Conservation (phyloP, 2,113 vertebrate genomes). For the Regulus satrapa region DNA sequence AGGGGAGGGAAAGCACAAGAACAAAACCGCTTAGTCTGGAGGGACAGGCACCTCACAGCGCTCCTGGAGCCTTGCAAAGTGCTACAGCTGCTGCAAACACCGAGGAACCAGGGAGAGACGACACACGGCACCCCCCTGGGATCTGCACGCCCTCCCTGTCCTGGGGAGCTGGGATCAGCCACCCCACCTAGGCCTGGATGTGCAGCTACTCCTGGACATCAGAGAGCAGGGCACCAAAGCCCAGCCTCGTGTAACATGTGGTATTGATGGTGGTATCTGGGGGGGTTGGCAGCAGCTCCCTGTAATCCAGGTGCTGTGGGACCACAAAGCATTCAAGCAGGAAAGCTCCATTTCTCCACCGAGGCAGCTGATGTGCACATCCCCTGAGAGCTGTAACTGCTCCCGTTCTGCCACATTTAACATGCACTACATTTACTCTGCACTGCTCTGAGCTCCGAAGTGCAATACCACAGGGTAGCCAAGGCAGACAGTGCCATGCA, state of each 20-base stretch:
- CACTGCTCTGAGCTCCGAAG: not conserved
- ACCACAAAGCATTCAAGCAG: not conserved
- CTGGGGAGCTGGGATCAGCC: not conserved
- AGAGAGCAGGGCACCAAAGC: not conserved
- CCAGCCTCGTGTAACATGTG: fast-evolving
- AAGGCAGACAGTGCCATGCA: not conserved
- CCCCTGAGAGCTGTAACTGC: not conserved
- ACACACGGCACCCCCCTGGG: not conserved
- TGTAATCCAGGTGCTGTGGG: not conserved
- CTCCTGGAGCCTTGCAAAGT: not conserved
- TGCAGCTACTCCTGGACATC: not conserved
- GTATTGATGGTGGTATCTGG: not conserved
- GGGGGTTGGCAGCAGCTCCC: not conserved
- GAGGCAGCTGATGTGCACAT: not conserved
- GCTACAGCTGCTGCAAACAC: not conserved
- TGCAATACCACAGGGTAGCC: not conserved
- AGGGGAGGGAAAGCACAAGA: not conserved
- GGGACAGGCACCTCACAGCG: not conserved
- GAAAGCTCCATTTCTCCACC: not conserved
- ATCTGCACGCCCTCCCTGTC: not conserved
- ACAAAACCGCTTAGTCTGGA: not conserved
- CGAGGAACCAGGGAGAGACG: not conserved
- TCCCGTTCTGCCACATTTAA: not conserved
- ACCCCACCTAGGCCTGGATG: not conserved
- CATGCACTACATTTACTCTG: not conserved